Percentiles rank a stretch among this genome's conserved stretches.
Evolutionary conservation across 2,797 vertebrate genomes (phyloP).

Genomic region (Neopelma chrysocephalum): DNA sequence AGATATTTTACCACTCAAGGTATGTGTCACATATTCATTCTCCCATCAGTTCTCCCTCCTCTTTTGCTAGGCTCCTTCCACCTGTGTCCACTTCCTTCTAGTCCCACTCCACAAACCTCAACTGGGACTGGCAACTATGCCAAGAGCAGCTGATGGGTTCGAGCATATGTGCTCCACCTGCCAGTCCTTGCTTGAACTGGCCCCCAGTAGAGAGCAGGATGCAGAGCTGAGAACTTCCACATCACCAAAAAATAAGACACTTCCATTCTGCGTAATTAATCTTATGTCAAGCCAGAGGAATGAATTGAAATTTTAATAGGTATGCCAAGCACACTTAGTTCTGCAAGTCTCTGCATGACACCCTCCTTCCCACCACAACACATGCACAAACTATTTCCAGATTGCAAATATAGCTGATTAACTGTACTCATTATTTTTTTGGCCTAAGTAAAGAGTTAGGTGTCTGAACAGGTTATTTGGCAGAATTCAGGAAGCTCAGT

Average conservation of each 20-base stretch:
- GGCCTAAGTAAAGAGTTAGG: background rate
- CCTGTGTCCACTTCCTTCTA: background rate
- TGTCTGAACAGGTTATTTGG: background rate
- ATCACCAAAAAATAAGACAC: background rate
- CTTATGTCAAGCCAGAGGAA: background rate
- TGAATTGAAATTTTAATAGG: background rate
- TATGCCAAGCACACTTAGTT: background rate
- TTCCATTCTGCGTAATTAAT: background rate
- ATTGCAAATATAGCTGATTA: background rate
- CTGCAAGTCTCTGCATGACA: background rate
- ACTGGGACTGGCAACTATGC: background rate
- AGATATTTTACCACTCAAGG: background rate
- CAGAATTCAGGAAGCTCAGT: background rate
- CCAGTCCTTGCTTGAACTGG: background rate
- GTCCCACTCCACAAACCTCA: background rate
- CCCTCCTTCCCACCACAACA: background rate
- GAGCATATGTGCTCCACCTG: background rate
- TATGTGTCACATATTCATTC: accelerated
- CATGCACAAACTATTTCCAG: background rate
- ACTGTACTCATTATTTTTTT: background rate
- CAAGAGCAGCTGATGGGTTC: background rate
- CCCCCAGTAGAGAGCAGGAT: background rate
- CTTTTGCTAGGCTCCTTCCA: background rate
- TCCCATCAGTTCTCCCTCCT: background rate
- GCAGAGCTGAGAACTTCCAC: background rate